Conservation (phyloP, 1,140 invertebrate species). For the Uloborus diversus region DNA sequence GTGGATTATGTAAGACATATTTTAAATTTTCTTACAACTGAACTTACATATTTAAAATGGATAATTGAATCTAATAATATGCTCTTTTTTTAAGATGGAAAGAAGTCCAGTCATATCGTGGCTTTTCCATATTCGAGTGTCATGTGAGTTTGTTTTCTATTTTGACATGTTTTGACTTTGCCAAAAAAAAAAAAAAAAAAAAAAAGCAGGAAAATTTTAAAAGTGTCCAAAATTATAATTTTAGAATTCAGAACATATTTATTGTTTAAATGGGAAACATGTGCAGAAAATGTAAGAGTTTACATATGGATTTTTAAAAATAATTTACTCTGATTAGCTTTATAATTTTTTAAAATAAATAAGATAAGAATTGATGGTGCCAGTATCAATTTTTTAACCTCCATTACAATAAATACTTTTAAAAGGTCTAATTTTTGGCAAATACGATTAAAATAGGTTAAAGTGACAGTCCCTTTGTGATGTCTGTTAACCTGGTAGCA, state of each 20-base stretch:
- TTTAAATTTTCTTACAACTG: conserved; percentile 1
- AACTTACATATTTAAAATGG: not conserved
- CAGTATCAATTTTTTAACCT: too few species aligned
- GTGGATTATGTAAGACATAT: conserved; percentile 92
- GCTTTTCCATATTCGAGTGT: conserved; percentile 93
- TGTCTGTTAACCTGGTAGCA: too few species aligned
- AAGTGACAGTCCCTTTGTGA: too few species aligned
- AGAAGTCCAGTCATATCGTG: conserved; percentile 95
- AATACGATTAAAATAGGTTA: too few species aligned
- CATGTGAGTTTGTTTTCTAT: conserved; percentile 71
- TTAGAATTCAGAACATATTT: not conserved
- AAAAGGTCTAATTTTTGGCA: too few species aligned
- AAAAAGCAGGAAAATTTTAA: not conserved
- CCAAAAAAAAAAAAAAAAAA: not conserved
- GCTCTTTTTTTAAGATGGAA: conserved; percentile 85
- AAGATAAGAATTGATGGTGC: too few species aligned
- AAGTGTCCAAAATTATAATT: not conserved
- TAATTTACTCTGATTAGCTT: too few species aligned
- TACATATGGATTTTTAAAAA: too few species aligned
- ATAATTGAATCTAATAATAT: not conserved
- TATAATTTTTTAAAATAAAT: too few species aligned
- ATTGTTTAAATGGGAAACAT: not conserved
- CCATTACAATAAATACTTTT: too few species aligned
- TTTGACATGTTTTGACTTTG: not conserved
- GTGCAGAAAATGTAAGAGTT: too few species aligned